Evolutionary conservation across 1,140 invertebrate species (phyloP).

Genomic region (Brachionus paranguensis): DNA sequence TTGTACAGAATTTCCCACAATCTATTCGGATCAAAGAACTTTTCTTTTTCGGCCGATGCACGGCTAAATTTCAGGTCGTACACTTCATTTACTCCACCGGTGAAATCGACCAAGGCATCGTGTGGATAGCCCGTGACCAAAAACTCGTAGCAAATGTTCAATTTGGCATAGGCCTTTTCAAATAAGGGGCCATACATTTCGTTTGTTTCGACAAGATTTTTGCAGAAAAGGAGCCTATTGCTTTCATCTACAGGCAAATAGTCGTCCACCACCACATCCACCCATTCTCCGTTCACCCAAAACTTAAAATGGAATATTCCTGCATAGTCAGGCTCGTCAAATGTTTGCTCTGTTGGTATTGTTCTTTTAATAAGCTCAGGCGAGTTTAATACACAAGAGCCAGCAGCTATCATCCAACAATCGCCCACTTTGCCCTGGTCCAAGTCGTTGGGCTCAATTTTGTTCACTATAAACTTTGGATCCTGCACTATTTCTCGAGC

Average conservation of each 20-base stretch:
- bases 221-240: conserved; percentile 66
- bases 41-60: conserved; percentile 60
- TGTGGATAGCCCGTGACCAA: conserved; percentile 57
- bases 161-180: conserved; percentile 65
- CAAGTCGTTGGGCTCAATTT: conserved; percentile 58
- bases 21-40: not conserved
- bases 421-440: conserved; percentile 64
- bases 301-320: conserved; percentile 64
- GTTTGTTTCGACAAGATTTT: conserved; percentile 63
- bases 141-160: conserved; percentile 54
- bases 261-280: conserved; percentile 71
- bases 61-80: not conserved
- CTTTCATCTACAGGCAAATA: conserved; percentile 62
- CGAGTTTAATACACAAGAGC: conserved; percentile 64
- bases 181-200: conserved; percentile 74
- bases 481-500: conserved; percentile 50
- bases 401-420: conserved; percentile 64
- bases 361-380: conserved; percentile 64
- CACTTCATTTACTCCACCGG: conserved; percentile 58
- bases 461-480: conserved; percentile 43
- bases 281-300: conserved; percentile 71
- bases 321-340: conserved; percentile 56
- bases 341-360: conserved; percentile 65
- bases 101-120: conserved; percentile 60
- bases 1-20: conserved; percentile 23